These are phyloP conservation scores for Noturus placidus DNA, from an alignment of 2,113 vertebrate species.

Conservation along the genomic window DNA sequence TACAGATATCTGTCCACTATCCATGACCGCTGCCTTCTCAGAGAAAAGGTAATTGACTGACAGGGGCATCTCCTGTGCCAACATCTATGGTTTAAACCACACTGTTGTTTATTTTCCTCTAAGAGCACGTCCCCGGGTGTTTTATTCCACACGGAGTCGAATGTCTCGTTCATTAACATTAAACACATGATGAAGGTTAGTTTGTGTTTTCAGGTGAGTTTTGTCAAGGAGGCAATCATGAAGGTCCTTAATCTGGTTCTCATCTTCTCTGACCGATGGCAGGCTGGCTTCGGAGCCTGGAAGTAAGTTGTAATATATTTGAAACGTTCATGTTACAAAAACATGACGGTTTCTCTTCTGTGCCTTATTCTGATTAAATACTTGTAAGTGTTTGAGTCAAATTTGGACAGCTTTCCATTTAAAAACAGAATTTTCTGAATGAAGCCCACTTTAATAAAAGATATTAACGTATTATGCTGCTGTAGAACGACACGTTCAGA, in stretches of 20 bases:
- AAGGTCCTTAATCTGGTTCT: conserved; percentile 95
- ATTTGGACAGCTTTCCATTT: not conserved
- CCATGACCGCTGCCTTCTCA: conserved; percentile 91
- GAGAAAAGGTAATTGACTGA: conserved; percentile 85
- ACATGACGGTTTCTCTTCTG: no score
- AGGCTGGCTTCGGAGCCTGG: conserved; percentile 90
- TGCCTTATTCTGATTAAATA: not conserved
- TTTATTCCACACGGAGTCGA: not conserved
- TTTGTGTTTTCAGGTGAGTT: conserved; percentile 81
- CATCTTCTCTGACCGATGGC: conserved; percentile 98
- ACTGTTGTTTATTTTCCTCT: not conserved
- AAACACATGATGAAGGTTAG: not conserved
- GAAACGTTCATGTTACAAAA: no score
- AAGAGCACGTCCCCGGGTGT: not conserved
- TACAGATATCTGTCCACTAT: conserved; percentile 96
- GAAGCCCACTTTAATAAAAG: not conserved
- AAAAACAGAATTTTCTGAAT: not conserved
- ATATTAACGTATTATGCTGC: not conserved
- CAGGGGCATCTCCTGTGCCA: not conserved
- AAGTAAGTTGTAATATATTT: conserved; percentile 75
- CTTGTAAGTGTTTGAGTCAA: not conserved
- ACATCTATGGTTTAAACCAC: not conserved
- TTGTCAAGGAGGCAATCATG: conserved; percentile 98
- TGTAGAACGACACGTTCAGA: not conserved
- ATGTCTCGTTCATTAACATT: not conserved